phyloP scores from a whole-genome alignment of 2,888 invertebrate species.

The Seira musarum region DNA sequence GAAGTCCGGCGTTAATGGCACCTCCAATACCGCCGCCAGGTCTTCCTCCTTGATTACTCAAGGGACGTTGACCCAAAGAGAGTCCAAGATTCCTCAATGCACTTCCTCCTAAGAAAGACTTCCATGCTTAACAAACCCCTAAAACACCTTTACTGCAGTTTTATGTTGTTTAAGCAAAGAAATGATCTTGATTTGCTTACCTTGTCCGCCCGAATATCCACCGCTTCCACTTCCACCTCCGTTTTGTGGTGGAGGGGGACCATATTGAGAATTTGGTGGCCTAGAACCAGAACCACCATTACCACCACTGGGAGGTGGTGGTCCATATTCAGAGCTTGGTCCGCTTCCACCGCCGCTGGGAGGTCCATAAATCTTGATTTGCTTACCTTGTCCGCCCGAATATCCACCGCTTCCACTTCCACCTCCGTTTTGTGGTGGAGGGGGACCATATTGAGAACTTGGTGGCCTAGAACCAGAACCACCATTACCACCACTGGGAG shows the following conservation, averaged over 20 bases:
- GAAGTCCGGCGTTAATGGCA: neutral
- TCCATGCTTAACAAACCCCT: neutral
- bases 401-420: slow-evolving; percentile 15
- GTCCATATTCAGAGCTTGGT: slow-evolving; percentile 23
- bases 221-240: slow-evolving; percentile 5
- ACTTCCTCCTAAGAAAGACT: neutral
- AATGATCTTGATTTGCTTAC: no score
- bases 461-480: neutral
- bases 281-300: neutral
- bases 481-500: slow-evolving; percentile 3
- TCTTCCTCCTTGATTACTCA: no score
- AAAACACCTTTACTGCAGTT: no score
- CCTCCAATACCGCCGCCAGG: slow-evolving; percentile 30
- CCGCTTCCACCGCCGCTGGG: slow-evolving; percentile 3
- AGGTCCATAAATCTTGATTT: slow-evolving; percentile 28
- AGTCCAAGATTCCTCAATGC: neutral
- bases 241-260: neutral
- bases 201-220: slow-evolving; percentile 8
- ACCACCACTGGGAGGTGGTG: slow-evolving; percentile 17
- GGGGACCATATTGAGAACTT: slow-evolving; percentile 19
- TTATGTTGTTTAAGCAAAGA: no score
- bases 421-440: neutral
- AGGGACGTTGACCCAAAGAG: neutral
- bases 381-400: neutral
- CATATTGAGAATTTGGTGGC: slow-evolving; percentile 5